A percentile compares a stretch with the other conserved stretches of the same genome.
These are phyloP conservation scores for Oryzias sinensis DNA, from an alignment of 2,797 vertebrate species.

Conservation along the genomic window DNA sequence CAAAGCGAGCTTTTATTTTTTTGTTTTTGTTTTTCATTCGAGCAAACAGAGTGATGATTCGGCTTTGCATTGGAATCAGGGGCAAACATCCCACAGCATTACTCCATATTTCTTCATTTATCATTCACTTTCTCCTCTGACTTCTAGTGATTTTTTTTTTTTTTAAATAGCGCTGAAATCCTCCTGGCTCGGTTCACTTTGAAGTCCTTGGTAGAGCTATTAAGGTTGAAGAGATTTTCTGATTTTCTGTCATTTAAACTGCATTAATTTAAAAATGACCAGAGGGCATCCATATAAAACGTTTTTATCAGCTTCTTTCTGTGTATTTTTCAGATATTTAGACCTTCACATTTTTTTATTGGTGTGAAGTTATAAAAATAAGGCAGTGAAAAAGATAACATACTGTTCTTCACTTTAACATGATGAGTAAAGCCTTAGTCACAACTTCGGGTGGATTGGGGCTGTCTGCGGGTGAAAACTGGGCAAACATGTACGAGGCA, in stretches of 20 bases:
- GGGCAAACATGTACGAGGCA: too few species aligned
- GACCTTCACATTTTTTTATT: constrained; percentile 16
- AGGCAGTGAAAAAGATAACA: constrained; percentile 1
- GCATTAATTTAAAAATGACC: constrained; percentile 44
- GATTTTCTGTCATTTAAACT: constrained; percentile 34
- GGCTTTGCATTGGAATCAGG: neutral
- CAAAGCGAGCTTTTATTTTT: constrained; percentile 8
- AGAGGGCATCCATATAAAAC: constrained; percentile 17
- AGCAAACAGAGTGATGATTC: neutral
- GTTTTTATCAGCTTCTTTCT: neutral
- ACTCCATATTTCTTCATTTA: constrained; percentile 23
- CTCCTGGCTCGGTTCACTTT: constrained; percentile 22
- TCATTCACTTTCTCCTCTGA: neutral
- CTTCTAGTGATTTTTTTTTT: neutral
- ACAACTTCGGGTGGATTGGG: too few species aligned
- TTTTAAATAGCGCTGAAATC: constrained; percentile 22
- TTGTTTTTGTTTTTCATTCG: constrained; percentile 2
- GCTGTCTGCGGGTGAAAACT: too few species aligned
- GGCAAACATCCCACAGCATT: constrained; percentile 1
- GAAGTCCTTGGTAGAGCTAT: constrained; percentile 21
- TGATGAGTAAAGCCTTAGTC: neutral
- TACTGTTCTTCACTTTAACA: neutral
- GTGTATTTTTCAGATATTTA: constrained; percentile 9
- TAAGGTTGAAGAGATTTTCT: constrained; percentile 35
- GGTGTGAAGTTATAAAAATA: constrained; percentile 4